These are phyloP conservation scores for Procambarus clarkii DNA, from an alignment of 1,140 invertebrate species.

Conservation along the genomic window DNA sequence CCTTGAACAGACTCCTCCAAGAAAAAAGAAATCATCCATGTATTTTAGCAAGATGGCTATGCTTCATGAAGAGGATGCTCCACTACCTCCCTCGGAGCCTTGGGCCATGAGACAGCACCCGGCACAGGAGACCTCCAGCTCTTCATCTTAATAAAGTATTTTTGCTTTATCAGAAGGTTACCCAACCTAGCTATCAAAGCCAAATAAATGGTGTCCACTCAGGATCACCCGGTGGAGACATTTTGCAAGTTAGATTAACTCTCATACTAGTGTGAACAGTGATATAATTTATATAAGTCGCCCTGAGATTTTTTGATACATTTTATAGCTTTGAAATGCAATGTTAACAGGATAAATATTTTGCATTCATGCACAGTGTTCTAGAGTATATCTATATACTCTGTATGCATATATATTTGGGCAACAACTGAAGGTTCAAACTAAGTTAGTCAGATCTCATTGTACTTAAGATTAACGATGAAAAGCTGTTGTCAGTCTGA, in stretches of 20 bases:
- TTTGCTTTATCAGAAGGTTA: not conserved
- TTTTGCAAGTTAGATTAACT: not conserved
- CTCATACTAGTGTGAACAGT: not conserved
- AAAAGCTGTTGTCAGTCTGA: not conserved
- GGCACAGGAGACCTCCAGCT: constrained; percentile 43
- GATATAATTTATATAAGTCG: too few species aligned
- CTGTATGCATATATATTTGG: not conserved
- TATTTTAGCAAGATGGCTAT: constrained; percentile 79
- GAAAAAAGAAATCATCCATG: constrained; percentile 76
- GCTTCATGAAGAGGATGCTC: constrained; percentile 81
- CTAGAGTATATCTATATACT: not conserved
- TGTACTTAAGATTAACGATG: not conserved
- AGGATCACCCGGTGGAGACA: not conserved
- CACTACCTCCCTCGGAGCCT: constrained; percentile 77
- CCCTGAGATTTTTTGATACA: not conserved
- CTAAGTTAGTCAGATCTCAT: constrained; percentile 2
- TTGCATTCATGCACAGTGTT: not conserved
- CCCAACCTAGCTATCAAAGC: not conserved
- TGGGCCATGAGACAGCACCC: not conserved
- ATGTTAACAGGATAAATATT: not conserved
- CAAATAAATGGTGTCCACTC: not conserved
- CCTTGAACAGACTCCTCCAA: constrained; percentile 74
- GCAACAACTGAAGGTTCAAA: not conserved
- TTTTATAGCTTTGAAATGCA: too few species aligned
- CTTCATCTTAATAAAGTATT: constrained; percentile 26